Base-by-base conservation (phyloP, 2,888 invertebrate genomes). In the Papilio protenor region DNA sequence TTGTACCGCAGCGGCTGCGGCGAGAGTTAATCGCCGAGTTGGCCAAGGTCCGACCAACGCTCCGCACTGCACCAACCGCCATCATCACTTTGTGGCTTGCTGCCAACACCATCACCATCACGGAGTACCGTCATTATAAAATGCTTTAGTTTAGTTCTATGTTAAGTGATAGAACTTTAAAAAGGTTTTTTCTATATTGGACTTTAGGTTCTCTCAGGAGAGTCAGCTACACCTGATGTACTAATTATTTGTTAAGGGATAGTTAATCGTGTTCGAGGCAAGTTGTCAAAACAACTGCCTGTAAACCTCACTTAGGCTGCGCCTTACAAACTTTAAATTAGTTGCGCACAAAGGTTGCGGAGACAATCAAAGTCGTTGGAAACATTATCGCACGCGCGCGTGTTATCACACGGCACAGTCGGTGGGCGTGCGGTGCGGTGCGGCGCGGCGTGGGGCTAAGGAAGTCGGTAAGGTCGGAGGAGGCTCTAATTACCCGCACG, bases 11-110 rank as follows among this genome's bases (percentile, higher is more conserved):
- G 49, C 49, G 16, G 52, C 23, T 33, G 49, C 49, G 16, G 52
- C 40, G 49, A 64, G 69, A 76, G 55, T 76, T 69, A 14, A 52
- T 40, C 40, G 12, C 40, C 23, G 57, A 70, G 55, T 75, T 59
- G 70, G 57, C 57, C 40, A 47, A 21, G 59, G 40, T 16, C 59
- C 45, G 21, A 11, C 14, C 16, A n/a, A 33, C 27, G 45, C 52
- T 0, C 27, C 23, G 16, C 52, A 71, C 27, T 71, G 49, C 52
- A 52, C 16, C 71, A 18, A 8, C 16, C 16, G 16, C 23, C 49
- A 12, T 12, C 40, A n/a, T 21, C 14, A 11, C 57, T 57, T 45
- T 21, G 66, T 69, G 66, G 66, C 66, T 64, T 64, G 18, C 64
- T 64, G 45, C 66, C 66, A 69, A 69, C 66, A 69, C 66, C 66